Base-by-base conservation (phyloP, 2,888 invertebrate genomes). In the Conus canariensis region DNA sequence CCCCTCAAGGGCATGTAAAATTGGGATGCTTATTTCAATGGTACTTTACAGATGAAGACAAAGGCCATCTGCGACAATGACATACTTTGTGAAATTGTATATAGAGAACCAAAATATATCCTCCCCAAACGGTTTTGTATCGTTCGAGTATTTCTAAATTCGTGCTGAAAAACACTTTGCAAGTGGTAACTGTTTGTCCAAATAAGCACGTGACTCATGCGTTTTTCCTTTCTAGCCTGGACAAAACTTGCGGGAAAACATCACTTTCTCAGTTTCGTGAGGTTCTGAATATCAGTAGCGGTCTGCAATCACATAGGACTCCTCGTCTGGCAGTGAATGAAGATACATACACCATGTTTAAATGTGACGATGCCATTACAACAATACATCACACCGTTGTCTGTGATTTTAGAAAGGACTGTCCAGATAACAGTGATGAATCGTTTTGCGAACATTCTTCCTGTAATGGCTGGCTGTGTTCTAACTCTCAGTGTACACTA, bases 391-490 rank as follows among this genome's bases (percentile, higher is more conserved):
- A 58, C 22, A 58, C 56, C 22, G 1, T 56, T 6, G 56, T 83
- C 19, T 83, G 58, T 58, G 58, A 83, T 58, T 83, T 83, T 58
- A 83, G 82, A 83, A 7, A 83, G 22, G 19, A 83, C 58, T 83
- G 82, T 12, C 58, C 82, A 83, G 82, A 56, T 22, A 56, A 22
- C 82, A 58, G 56, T 19, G 82, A 83, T 10, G 82, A 83, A 22
- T 19, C 7, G 3, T 83, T 83, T 22, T 83, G 82, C 58, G 10
- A 83, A 4, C 58, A 83, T 22, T 19, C 58, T 6, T 22, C 19
- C 22, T 83, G 82, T 94, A n/a, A 58, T 8, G 90, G 88, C 30
- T 87, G 88, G 56, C 4, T 25, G 10, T 91, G 91, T 60, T 22
- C 14, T 0, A 89, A 87, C 60, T 77, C 89, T 8, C 83, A 85